A percentile compares a stretch with the other conserved stretches of the same genome.
phyloP scores from a whole-genome alignment of 2,113 vertebrate genomes.

The Sorex fumeus region DNA sequence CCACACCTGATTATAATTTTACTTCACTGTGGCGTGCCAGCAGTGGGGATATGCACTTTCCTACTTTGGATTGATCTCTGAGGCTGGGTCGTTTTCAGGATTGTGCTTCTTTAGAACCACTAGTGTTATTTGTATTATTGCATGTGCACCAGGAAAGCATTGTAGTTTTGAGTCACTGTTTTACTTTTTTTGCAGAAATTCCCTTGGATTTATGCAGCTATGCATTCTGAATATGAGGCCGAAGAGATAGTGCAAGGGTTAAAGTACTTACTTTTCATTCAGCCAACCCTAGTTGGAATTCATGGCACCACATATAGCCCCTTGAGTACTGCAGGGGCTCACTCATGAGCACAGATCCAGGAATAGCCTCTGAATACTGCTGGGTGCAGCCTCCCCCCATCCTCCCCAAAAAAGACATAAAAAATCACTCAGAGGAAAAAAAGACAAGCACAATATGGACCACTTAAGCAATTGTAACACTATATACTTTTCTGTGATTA shows the following conservation, averaged over 20 bases:
- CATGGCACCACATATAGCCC: too few relatives aligned
- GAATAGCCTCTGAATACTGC: too few relatives aligned
- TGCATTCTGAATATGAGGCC: too few relatives aligned
- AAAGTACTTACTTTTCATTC: too few relatives aligned
- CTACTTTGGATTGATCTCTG: not conserved
- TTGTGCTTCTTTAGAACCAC: not conserved
- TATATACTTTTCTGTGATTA: not conserved
- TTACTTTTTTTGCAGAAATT: conserved; percentile 20
- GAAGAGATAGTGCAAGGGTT: too few relatives aligned
- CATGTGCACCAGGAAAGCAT: not conserved
- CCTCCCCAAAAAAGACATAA: too few relatives aligned
- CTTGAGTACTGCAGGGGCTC: too few relatives aligned
- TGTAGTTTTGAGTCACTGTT: not conserved
- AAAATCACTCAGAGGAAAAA: too few relatives aligned
- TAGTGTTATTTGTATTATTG: not conserved
- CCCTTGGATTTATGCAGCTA: not conserved
- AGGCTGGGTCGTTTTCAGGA: not conserved
- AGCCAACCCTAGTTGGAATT: too few relatives aligned
- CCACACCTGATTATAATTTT: not conserved
- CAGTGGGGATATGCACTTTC: not conserved
- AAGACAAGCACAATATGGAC: not conserved
- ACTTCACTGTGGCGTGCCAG: too few relatives aligned
- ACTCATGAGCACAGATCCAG: too few relatives aligned
- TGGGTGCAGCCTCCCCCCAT: too few relatives aligned
- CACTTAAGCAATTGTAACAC: not conserved